A percentile compares a stretch with the other conserved stretches of the same genome.
These are phyloP conservation scores for Cecidostiba fungosa DNA, from an alignment of 2,888 invertebrate genomes.

Conservation along the genomic window DNA sequence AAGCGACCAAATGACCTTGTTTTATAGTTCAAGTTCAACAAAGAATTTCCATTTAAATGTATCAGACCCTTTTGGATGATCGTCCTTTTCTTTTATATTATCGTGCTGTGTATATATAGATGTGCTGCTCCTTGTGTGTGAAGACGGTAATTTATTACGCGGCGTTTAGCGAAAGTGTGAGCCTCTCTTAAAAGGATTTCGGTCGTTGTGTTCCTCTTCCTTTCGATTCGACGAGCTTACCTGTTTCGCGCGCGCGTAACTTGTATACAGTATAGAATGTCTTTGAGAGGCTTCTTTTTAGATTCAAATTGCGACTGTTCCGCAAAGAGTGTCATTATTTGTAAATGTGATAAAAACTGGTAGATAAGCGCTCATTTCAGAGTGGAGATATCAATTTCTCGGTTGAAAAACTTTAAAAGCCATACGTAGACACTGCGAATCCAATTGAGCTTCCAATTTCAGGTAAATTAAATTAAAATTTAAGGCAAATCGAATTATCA, in stretches of 20 bases:
- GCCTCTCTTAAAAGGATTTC: constrained; percentile 44
- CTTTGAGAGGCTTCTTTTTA: neutral
- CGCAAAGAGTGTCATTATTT: neutral
- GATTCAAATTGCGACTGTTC: neutral
- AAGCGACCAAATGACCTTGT: constrained; percentile 60
- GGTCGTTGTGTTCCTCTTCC: constrained; percentile 9
- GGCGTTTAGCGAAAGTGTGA: constrained; percentile 50
- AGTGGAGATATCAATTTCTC: neutral
- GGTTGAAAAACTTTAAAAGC: neutral
- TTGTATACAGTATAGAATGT: neutral
- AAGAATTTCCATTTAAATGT: constrained; percentile 54
- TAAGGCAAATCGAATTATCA: neutral
- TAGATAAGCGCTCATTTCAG: neutral
- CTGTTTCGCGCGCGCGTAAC: constrained; percentile 31
- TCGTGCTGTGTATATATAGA: too few relatives aligned
- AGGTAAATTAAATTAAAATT: constrained; percentile 12
- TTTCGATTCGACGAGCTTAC: constrained; percentile 27
- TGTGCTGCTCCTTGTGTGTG: neutral
- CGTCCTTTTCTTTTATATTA: constrained; percentile 27
- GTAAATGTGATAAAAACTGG: neutral
- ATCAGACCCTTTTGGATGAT: constrained; percentile 40
- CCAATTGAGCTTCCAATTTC: too few relatives aligned
- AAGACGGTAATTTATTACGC: constrained; percentile 42
- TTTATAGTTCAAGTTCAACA: constrained; percentile 64
- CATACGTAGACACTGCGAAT: neutral